These are phyloP conservation scores for Lates calcarifer DNA, from an alignment of 2,113 vertebrate genomes.

Conservation along the genomic window DNA sequence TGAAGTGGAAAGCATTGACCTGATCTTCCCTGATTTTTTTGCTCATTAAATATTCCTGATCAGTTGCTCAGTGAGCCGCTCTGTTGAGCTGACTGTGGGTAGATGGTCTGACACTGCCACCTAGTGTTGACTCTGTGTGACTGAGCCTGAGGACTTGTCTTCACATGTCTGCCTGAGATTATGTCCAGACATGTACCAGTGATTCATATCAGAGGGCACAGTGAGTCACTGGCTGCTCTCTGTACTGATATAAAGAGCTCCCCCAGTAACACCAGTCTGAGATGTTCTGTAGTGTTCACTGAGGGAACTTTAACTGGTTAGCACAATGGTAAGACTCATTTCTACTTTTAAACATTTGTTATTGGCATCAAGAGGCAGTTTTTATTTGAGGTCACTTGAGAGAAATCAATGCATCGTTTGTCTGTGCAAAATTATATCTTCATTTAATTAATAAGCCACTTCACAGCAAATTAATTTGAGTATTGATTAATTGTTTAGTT, in stretches of 20 bases:
- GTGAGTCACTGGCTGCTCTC: conserved; percentile 53
- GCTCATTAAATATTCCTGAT: neutral
- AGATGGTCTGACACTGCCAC: conserved; percentile 21
- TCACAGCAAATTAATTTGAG: neutral
- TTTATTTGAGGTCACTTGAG: neutral
- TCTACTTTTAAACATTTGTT: neutral
- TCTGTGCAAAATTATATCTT: neutral
- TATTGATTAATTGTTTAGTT: neutral
- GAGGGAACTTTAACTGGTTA: conserved; percentile 10
- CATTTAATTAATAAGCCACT: too few relatives aligned
- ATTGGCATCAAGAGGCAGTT: neutral
- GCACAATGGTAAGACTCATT: conserved; percentile 68
- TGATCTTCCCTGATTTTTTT: neutral
- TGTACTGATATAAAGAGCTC: conserved; percentile 40
- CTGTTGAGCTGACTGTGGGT: neutral
- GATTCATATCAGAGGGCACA: conserved; percentile 36
- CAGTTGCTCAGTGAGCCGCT: neutral
- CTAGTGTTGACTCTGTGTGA: conserved; percentile 43
- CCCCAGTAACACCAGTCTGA: neutral
- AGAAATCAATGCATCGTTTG: neutral
- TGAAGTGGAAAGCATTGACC: neutral
- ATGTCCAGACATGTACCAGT: conserved; percentile 81
- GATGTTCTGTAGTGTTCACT: neutral
- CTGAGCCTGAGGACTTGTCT: conserved; percentile 63
- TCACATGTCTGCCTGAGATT: conserved; percentile 72